Conservation (phyloP, 2,113 vertebrate species). For the Cebidichthys violaceus region DNA sequence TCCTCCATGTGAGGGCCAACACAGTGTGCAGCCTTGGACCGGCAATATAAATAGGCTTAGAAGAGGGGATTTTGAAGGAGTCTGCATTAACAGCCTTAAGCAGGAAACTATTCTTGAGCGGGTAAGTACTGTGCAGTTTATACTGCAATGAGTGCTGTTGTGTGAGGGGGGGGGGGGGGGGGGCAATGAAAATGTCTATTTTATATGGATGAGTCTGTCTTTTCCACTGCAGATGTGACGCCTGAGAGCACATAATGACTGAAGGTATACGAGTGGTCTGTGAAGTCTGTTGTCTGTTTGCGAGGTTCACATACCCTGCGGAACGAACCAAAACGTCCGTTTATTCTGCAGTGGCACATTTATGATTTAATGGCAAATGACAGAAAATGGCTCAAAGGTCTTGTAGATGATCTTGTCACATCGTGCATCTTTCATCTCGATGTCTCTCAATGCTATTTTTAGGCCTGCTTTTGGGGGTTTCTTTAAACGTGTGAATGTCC, state of each 20-base stretch:
- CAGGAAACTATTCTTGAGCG: constrained; percentile 6
- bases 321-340: background rate
- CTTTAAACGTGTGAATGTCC: background rate
- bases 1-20: constrained; percentile 20
- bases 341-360: background rate
- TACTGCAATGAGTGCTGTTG: background rate
- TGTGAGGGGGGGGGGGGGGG: too few relatives aligned
- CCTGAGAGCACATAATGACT: background rate
- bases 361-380: background rate
- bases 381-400: background rate
- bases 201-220: background rate
- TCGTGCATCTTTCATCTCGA: background rate
- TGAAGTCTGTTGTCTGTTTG: background rate
- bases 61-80: constrained; percentile 3
- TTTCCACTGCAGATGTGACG: constrained; percentile 15
- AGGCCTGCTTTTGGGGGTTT: background rate
- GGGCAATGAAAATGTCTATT: background rate
- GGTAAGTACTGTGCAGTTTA: constrained; percentile 40
- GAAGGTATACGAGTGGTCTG: background rate
- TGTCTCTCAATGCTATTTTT: background rate
- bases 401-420: background rate
- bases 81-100: background rate
- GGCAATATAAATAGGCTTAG: constrained; percentile 38
- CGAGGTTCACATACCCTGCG: background rate
- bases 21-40: constrained; percentile 1